phyloP scores from a whole-genome alignment of 2,113 vertebrate species.

The Eurypyga helias region DNA sequence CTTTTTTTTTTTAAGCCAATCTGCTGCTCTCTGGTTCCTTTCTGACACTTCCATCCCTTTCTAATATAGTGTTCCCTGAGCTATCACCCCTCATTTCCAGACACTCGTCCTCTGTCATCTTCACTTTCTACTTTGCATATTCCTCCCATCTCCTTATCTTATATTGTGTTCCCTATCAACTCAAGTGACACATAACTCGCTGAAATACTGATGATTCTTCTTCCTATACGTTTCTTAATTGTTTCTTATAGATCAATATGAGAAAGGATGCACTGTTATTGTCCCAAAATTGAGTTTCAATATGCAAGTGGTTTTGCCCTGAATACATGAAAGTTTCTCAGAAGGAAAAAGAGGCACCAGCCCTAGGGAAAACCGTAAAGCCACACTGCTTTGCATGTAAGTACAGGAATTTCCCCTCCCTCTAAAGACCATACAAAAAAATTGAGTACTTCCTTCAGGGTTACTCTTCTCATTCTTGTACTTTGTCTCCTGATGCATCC shows the following conservation, averaged over 20 bases:
- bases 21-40: conserved; percentile 49
- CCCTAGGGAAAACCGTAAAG: background rate
- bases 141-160: background rate
- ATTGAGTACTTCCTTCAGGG: background rate
- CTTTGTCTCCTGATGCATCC: background rate
- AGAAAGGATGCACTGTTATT: background rate
- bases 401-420: background rate
- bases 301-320: background rate
- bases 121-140: background rate
- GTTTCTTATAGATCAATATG: fast-evolving
- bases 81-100: background rate
- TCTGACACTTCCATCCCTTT: conserved; percentile 45
- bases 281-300: background rate
- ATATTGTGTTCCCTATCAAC: background rate
- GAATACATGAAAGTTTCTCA: background rate
- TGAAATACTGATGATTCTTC: background rate
- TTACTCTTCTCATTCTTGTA: background rate
- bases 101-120: background rate
- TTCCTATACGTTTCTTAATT: background rate
- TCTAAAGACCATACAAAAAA: background rate
- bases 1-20: conserved; percentile 40
- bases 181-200: background rate
- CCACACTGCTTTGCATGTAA: background rate
- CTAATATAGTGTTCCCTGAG: conserved; percentile 9
- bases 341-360: background rate